Percentiles rank a stretch among this genome's conserved stretches.
phyloP scores from a whole-genome alignment of 2,797 vertebrate genomes.

The Xiphophorus birchmanni region DNA sequence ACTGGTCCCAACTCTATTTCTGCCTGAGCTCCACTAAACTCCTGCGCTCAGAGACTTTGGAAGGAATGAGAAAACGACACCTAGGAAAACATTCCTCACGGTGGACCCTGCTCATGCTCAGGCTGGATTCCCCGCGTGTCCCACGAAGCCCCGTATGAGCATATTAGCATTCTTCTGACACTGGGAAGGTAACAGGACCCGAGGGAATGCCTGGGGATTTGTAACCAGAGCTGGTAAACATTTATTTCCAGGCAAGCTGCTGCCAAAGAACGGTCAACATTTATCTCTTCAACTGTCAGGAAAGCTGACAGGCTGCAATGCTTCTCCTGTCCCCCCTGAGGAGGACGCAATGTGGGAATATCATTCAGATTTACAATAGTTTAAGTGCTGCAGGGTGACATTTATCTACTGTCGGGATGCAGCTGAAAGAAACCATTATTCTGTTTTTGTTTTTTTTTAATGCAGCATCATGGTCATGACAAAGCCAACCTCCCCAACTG shows the following conservation, averaged over 20 bases:
- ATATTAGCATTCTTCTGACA: slow-evolving; percentile 81
- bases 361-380: background rate
- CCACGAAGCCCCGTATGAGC: slow-evolving; percentile 69
- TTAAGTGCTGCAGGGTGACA: background rate
- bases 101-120: slow-evolving; percentile 69
- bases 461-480: background rate
- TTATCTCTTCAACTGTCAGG: slow-evolving; percentile 45
- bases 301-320: slow-evolving; percentile 30
- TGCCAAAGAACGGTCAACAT: slow-evolving; percentile 54
- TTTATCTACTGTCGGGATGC: background rate
- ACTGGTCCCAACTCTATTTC: slow-evolving; percentile 46
- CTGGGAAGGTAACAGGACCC: slow-evolving; percentile 71
- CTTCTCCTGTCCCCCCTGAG: background rate
- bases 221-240: slow-evolving; percentile 79
- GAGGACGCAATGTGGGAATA: background rate
- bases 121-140: slow-evolving; percentile 68
- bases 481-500: background rate
- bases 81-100: slow-evolving; percentile 77
- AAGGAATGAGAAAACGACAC: slow-evolving; percentile 79
- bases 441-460: background rate
- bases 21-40: slow-evolving; percentile 54
- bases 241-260: slow-evolving; percentile 69
- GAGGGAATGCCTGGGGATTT: slow-evolving; percentile 62
- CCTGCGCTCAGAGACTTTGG: slow-evolving; percentile 58
- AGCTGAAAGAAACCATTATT: background rate